These are phyloP conservation scores for Drosophila chauvacae DNA, from an alignment of 1,140 invertebrate genomes.

Conservation along the genomic window DNA sequence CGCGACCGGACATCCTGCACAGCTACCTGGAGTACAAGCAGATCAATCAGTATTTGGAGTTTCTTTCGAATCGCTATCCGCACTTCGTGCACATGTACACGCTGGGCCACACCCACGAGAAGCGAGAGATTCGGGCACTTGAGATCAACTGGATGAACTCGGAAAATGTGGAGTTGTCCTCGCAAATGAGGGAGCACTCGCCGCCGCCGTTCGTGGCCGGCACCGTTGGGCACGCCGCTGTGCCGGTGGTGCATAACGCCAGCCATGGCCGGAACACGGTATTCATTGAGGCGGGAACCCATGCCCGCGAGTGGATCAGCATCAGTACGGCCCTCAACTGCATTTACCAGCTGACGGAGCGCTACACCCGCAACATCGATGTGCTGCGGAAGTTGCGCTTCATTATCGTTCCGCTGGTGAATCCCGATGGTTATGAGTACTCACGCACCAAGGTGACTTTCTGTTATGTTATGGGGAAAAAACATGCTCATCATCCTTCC, in stretches of 20 bases:
- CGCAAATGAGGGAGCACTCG: conserved; percentile 34
- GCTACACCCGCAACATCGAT: conserved; percentile 78
- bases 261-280: conserved; percentile 70
- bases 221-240: background rate
- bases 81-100: conserved; percentile 84
- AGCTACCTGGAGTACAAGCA: conserved; percentile 72
- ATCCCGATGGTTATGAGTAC: conserved; percentile 86
- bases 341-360: conserved; percentile 86
- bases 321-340: conserved; percentile 87
- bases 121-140: conserved; percentile 85
- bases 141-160: conserved; percentile 85
- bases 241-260: conserved; percentile 40
- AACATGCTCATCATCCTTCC: background rate
- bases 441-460: conserved; percentile 69
- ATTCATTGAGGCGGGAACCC: conserved; percentile 86
- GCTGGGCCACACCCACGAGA: conserved; percentile 86
- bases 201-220: conserved; percentile 10
- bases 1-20: conserved; percentile 74
- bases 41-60: conserved; percentile 83
- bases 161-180: conserved; percentile 50
- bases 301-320: conserved; percentile 89
- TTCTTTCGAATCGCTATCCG: conserved; percentile 84
- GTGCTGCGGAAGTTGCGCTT: conserved; percentile 87
- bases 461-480: too few species aligned
- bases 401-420: conserved; percentile 87